phyloP scores from a whole-genome alignment of 2,888 invertebrate genomes.

The Melikaiella ostensackeni region DNA sequence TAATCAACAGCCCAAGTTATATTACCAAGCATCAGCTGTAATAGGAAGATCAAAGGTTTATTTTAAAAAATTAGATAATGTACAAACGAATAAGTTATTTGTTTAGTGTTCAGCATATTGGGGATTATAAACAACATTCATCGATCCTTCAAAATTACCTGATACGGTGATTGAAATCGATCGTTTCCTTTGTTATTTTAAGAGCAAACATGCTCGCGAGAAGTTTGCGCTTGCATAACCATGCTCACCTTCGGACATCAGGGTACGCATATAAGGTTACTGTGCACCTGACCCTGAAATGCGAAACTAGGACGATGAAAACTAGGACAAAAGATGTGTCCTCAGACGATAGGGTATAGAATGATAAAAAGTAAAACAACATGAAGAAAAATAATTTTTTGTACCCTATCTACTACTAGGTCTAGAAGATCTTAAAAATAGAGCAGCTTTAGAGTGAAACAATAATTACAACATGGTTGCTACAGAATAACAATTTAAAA shows the following conservation, averaged over 20 bases:
- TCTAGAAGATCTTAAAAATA: background rate
- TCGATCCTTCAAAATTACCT: background rate
- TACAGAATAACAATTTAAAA: no score
- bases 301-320: conserved; percentile 37
- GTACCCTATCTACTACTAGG: background rate
- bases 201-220: conserved; percentile 16
- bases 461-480: no score
- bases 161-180: background rate
- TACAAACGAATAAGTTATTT: background rate
- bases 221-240: conserved; percentile 15
- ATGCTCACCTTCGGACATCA: conserved; percentile 28
- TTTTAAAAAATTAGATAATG: no score
- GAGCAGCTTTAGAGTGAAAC: no score
- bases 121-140: background rate
- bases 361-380: conserved; percentile 8
- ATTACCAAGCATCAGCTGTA: no score
- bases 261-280: conserved; percentile 33
- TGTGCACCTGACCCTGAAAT: conserved; percentile 34
- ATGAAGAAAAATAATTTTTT: background rate
- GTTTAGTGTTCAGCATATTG: background rate
- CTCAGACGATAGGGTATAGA: background rate
- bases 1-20: background rate
- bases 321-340: conserved; percentile 5
- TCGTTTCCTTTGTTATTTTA: conserved; percentile 23
- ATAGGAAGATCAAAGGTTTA: no score